Evolutionary conservation across 1,140 invertebrate species (phyloP).

Genomic region (Leptinotarsa texana): DNA sequence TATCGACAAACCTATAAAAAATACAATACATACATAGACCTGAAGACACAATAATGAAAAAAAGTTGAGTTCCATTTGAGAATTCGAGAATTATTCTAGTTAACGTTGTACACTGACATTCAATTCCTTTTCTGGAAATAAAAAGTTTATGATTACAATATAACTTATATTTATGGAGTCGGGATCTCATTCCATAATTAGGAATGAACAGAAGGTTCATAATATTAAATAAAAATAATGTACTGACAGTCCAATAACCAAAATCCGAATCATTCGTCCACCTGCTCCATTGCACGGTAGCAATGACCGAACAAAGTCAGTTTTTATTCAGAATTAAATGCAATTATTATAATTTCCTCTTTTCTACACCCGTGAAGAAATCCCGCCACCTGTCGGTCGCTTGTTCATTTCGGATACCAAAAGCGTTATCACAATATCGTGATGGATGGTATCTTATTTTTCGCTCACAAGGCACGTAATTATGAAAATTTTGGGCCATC

Average conservation of each 20-base stretch:
- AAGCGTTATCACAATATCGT: neutral
- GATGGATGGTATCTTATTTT: conserved; percentile 2
- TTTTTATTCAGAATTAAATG: conserved; percentile 4
- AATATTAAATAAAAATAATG: no score
- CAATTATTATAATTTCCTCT: conserved; percentile 1
- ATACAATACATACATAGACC: no score
- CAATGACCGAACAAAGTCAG: conserved; percentile 1
- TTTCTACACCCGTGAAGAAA: neutral
- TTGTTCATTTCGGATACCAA: neutral
- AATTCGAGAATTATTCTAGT: no score
- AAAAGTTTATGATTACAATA: no score
- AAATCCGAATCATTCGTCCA: neutral
- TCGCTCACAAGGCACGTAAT: neutral
- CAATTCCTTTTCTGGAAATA: no score
- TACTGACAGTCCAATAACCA: neutral
- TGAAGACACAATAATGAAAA: no score
- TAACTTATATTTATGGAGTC: no score
- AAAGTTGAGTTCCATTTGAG: no score
- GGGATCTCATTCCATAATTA: no score
- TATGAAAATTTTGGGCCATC: conserved; percentile 3
- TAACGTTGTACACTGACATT: no score
- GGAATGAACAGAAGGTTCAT: no score
- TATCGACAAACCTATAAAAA: no score
- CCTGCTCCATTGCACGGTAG: neutral
- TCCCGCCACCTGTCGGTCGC: neutral